These are phyloP conservation scores for Megaleporinus macrocephalus DNA, from an alignment of 2,113 vertebrate species.

Conservation along the genomic window DNA sequence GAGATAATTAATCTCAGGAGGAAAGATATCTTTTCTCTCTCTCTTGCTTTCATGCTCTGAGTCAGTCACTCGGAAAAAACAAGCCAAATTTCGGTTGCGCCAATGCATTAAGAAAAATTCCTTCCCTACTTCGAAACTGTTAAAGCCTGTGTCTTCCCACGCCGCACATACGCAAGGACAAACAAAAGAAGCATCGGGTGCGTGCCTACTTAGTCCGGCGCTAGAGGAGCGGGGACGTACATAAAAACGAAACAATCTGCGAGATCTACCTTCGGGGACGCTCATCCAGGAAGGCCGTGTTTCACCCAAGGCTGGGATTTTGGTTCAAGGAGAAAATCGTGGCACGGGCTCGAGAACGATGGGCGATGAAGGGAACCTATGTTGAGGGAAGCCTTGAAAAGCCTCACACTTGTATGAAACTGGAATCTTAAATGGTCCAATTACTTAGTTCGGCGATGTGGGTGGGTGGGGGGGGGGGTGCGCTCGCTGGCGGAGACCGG, in stretches of 20 bases:
- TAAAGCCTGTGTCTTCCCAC: constrained; percentile 5
- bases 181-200: not conserved
- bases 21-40: too few species aligned
- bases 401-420: not conserved
- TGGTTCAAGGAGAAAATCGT: constrained; percentile 19
- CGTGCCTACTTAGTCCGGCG: constrained; percentile 2
- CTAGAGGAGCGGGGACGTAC: constrained; percentile 7
- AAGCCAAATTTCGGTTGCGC: not conserved
- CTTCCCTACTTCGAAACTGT: not conserved
- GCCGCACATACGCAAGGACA: constrained; percentile 22
- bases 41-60: constrained; percentile 1
- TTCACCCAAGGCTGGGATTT: constrained; percentile 1
- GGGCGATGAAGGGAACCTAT: not conserved
- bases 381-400: constrained; percentile 11
- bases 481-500: not conserved
- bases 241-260: not conserved
- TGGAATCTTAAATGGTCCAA: constrained; percentile 38
- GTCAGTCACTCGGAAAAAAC: not conserved
- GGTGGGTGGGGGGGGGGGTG: too few species aligned
- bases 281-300: not conserved
- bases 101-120: constrained; percentile 31
- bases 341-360: not conserved
- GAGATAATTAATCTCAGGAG: constrained; percentile 26
- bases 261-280: not conserved
- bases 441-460: constrained; percentile 35